phyloP scores from a whole-genome alignment of 2,888 invertebrate species.

The Habroteleia sp. region DNA sequence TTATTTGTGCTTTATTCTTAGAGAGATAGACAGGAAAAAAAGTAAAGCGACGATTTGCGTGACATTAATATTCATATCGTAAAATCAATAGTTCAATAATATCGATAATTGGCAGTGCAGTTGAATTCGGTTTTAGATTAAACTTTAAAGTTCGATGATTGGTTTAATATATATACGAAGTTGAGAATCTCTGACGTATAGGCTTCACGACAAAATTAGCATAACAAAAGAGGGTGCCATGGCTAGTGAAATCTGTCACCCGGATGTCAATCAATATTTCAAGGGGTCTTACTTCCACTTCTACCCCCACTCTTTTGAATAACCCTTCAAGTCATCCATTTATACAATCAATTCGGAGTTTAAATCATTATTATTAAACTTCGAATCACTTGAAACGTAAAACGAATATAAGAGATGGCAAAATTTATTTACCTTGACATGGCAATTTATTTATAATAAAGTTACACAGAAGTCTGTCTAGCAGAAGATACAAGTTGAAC shows the following conservation, averaged over 20 bases:
- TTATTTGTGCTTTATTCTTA: background rate
- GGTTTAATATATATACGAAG: constrained; percentile 10
- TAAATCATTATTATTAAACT: constrained; percentile 49
- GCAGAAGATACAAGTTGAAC: too few relatives aligned
- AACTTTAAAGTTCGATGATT: background rate
- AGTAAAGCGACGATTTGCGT: too few relatives aligned
- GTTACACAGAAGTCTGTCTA: too few relatives aligned
- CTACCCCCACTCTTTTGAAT: constrained; percentile 48
- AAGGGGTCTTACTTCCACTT: constrained; percentile 70
- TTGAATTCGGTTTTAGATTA: background rate
- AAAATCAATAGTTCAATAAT: background rate
- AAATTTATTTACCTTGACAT: too few relatives aligned
- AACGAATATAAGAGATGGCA: too few relatives aligned
- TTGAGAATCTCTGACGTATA: constrained; percentile 70
- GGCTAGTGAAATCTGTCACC: constrained; percentile 79
- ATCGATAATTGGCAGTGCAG: background rate
- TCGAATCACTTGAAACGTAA: constrained; percentile 27
- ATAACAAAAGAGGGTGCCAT: constrained; percentile 77
- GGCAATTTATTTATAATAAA: too few relatives aligned
- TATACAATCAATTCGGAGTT: constrained; percentile 50
- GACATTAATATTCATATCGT: constrained; percentile 1
- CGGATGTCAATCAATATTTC: constrained; percentile 80
- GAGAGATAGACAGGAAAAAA: too few relatives aligned
- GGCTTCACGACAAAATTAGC: constrained; percentile 74
- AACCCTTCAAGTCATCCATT: constrained; percentile 58